Evolutionary conservation across 2,888 invertebrate species (phyloP), one percentile per base, ranked within the genome.

Genomic region (Criorhina ranunculi): DNA sequence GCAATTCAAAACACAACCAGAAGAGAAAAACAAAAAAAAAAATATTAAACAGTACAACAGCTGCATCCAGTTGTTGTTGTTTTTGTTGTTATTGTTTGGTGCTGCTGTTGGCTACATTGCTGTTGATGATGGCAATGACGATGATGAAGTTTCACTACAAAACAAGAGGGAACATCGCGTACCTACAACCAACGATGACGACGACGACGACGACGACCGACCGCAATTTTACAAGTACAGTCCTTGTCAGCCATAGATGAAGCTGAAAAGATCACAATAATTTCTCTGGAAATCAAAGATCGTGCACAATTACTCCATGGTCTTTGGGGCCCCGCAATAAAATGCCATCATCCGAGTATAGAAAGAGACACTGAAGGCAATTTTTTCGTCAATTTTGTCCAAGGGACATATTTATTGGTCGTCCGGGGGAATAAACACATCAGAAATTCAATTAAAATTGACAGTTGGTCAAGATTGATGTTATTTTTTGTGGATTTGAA

Each of bases 401-500:
- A 75, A 83, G 60, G 72, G 76, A 86, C 79, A 85, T 86, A 83
- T 87, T 87, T 87, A 87, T 87, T 87, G 79, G 60, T 59, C 60
- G 76, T 46, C 33, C 62, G 64, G 73, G n/a, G 73, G 80, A 86
- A 87, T 87, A 87, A 87, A 87, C 87, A 87, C 83, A 86, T 87
- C 87, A 87, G 67, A 86, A 87, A 83, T 86, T 87, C 87, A 87
- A 87, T 87, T 87, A 86, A 86, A 87, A 81, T 86, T 87, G 87
- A 87, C 87, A 87, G 86, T 75, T 87, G 80, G 80, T 79, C 77
- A 82, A 82, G 87, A 87, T 87, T 72, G 82, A 87, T 87, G 86
- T 67, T n/a, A n/a, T n/a, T n/a, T 82, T 87, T 75, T 59, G 29
- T 46, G 55, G 37, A 69, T 75, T 76, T 69, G 81, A 87, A 86